phyloP scores from a whole-genome alignment of 92 coral and sea anemone genomes.

The Plumapathes pennacea region DNA sequence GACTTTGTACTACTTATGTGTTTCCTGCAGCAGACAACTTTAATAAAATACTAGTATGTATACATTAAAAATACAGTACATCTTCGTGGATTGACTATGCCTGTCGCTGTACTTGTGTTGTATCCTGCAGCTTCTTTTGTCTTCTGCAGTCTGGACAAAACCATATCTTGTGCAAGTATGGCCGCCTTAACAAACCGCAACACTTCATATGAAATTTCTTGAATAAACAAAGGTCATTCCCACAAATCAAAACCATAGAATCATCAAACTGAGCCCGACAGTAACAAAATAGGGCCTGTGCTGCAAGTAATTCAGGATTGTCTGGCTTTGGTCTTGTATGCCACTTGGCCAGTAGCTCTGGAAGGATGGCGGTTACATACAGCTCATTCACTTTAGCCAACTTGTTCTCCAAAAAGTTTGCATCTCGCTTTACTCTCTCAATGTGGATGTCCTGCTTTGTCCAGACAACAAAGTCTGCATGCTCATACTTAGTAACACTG shows the following conservation, averaged over 20 bases:
- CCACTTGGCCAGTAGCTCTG: conserved; percentile 73
- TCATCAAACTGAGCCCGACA: conserved; percentile 27
- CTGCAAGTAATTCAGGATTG: conserved; percentile 1
- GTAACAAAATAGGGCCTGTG: conserved; percentile 29
- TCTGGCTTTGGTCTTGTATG: conserved; percentile 36
- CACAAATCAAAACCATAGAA: conserved; percentile 29
- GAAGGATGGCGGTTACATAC: conserved; percentile 49
- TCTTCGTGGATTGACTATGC: too few species aligned
- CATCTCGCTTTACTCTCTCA: conserved; percentile 48
- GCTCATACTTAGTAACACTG: conserved; percentile 4
- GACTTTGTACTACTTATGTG: too few species aligned
- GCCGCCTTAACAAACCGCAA: conserved; percentile 41
- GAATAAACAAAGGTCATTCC: conserved; percentile 22
- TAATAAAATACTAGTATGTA: too few species aligned
- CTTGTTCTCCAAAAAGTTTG: conserved; percentile 34
- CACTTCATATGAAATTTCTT: conserved; percentile 51
- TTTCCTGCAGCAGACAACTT: too few species aligned
- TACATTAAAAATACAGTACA: too few species aligned
- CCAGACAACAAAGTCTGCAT: conserved; percentile 72
- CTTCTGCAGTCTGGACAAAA: conserved; percentile 39
- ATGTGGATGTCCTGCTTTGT: conserved; percentile 39
- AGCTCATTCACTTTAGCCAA: conserved; percentile 49
- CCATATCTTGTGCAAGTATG: conserved; percentile 21
- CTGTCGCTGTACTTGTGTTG: too few species aligned
- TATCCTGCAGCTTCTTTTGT: not conserved